A percentile compares a stretch with the other conserved stretches of the same genome.
Evolutionary conservation across 2,797 vertebrate genomes (phyloP).

Genomic region (Propithecus deckenii): DNA sequence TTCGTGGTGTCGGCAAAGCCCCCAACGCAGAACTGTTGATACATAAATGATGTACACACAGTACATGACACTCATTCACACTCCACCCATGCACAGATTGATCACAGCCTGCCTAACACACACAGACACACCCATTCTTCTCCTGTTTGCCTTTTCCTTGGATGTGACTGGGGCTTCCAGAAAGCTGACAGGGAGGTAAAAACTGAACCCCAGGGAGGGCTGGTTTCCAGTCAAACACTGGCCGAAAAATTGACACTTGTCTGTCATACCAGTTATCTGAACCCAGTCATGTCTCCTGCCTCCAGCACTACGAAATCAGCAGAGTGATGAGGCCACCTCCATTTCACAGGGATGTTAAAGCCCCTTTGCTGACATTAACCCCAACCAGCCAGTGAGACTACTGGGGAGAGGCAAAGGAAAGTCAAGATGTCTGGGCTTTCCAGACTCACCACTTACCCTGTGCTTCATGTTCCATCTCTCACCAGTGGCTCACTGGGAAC

Average conservation of each 20-base stretch:
- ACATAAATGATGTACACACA: conserved; percentile 58
- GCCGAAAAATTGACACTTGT: not conserved
- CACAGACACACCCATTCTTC: conserved; percentile 41
- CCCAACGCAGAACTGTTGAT: conserved; percentile 69
- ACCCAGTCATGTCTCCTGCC: not conserved
- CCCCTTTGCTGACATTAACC: not conserved
- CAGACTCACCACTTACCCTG: not conserved
- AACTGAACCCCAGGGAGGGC: not conserved
- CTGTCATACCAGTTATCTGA: not conserved
- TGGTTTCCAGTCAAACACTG: not conserved
- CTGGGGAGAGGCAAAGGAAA: not conserved
- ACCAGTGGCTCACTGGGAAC: not conserved
- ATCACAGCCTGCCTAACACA: conserved; percentile 62
- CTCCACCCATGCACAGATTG: conserved; percentile 68
- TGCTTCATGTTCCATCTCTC: not conserved
- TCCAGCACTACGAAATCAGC: not conserved
- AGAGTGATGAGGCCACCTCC: not conserved
- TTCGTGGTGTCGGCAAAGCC: conserved; percentile 54
- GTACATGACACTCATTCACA: conserved; percentile 64
- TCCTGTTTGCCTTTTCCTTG: conserved; percentile 26
- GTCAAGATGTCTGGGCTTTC: not conserved
- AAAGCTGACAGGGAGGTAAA: not conserved
- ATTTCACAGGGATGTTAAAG: not conserved
- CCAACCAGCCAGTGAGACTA: not conserved
- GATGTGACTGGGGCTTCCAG: conserved; percentile 28